Conservation (phyloP, 2,113 vertebrate genomes). For the Chionodraco myersi region DNA sequence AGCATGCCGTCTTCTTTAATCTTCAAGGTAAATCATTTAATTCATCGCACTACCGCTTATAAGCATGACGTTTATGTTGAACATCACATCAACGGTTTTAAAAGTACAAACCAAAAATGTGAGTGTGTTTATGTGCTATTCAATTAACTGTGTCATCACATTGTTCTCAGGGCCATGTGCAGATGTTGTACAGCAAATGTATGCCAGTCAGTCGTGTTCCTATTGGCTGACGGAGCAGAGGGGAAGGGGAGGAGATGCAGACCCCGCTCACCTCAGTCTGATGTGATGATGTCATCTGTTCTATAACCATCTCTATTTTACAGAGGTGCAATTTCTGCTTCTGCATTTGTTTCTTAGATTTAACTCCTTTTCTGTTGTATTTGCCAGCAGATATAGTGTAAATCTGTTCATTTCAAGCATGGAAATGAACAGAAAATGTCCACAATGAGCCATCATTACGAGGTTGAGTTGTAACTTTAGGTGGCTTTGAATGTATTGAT, state of each 20-base stretch:
- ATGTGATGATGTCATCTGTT: slow-evolving; percentile 26
- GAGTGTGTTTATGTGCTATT: slow-evolving; percentile 20
- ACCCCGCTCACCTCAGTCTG: slow-evolving; percentile 2
- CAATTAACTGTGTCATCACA: slow-evolving; percentile 60
- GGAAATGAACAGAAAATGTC: no score
- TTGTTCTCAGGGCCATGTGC: slow-evolving; percentile 53
- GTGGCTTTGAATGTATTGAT: neutral
- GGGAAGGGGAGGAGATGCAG: neutral
- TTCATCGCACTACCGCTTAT: no score
- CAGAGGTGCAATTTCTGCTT: neutral
- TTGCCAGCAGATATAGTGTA: neutral
- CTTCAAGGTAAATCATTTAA: neutral
- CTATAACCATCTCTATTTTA: neutral
- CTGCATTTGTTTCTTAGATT: neutral
- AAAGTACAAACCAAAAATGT: neutral
- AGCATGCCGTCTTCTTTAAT: neutral
- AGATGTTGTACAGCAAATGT: slow-evolving; percentile 69
- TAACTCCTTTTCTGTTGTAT: neutral
- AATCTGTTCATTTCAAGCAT: neutral
- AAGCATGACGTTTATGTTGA: no score
- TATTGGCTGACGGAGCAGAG: slow-evolving; percentile 37
- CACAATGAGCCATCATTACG: neutral
- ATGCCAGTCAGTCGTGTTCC: slow-evolving; percentile 28
- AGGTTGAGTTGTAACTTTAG: neutral
- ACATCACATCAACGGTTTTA: neutral